Conservation (phyloP, 1,140 invertebrate genomes). For the Zaprionus nigranus region DNA sequence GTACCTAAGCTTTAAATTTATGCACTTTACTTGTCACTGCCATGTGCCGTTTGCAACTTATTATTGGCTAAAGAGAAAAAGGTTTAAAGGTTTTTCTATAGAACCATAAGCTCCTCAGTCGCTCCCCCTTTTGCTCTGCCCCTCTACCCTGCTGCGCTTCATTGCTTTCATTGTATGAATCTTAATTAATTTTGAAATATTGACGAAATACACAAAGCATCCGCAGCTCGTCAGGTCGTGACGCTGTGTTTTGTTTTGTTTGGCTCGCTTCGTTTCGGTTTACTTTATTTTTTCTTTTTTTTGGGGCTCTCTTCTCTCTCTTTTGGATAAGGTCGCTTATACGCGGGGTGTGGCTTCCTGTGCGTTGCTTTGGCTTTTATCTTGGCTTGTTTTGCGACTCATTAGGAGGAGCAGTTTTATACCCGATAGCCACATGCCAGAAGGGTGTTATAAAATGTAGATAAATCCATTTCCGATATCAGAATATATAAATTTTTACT, state of each 20-base stretch:
- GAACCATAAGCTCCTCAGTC: conserved; percentile 10
- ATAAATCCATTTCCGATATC: too few relatives aligned
- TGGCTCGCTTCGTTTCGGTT: conserved; percentile 14
- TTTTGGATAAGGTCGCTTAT: conserved; percentile 3
- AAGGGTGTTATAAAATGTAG: background rate
- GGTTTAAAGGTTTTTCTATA: conserved; percentile 27
- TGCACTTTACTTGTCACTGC: conserved; percentile 49
- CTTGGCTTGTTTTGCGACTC: conserved; percentile 28
- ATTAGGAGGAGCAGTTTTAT: conserved; percentile 31
- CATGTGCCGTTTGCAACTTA: conserved; percentile 20
- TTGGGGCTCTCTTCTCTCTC: background rate
- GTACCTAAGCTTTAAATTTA: conserved; percentile 44
- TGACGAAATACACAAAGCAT: conserved; percentile 47
- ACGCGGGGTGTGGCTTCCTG: conserved; percentile 71
- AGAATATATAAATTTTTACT: too few relatives aligned
- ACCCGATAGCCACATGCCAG: background rate
- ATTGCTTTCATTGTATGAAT: conserved; percentile 51
- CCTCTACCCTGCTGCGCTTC: conserved; percentile 5
- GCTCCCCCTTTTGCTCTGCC: background rate
- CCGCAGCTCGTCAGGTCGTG: conserved; percentile 10
- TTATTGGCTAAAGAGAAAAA: conserved; percentile 29
- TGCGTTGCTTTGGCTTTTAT: conserved; percentile 28
- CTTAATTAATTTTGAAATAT: conserved; percentile 77
- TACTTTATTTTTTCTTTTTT: conserved; percentile 8
- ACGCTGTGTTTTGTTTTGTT: conserved; percentile 15